These are phyloP conservation scores for Polia nebulosa DNA, from an alignment of 2,888 invertebrate genomes.

Conservation along the genomic window DNA sequence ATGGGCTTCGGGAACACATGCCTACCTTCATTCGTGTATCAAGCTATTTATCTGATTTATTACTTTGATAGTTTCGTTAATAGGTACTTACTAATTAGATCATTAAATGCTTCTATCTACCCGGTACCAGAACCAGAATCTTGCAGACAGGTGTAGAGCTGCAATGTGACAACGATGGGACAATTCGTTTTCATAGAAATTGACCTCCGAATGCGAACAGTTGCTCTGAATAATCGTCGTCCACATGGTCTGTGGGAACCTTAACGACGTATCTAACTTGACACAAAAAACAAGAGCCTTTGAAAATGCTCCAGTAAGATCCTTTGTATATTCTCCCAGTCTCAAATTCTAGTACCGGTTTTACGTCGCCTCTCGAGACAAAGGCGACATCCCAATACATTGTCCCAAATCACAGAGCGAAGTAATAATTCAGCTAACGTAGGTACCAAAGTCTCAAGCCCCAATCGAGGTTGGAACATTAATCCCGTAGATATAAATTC, in stretches of 20 bases:
- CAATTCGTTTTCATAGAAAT: background rate
- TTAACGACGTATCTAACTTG: background rate
- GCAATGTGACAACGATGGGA: background rate
- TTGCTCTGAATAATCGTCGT: too few species aligned
- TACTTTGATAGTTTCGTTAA: background rate
- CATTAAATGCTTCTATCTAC: background rate
- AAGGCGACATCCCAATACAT: slow-evolving; percentile 45
- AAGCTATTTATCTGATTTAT: background rate
- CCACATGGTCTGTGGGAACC: background rate
- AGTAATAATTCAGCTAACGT: slow-evolving; percentile 55
- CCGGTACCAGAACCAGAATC: too few species aligned
- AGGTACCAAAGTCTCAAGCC: slow-evolving; percentile 13
- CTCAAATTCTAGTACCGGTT: background rate
- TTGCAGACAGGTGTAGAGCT: background rate
- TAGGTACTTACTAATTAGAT: background rate
- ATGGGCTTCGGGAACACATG: background rate
- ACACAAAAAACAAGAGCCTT: background rate
- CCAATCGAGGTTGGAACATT: slow-evolving; percentile 54
- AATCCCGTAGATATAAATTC: slow-evolving; percentile 57
- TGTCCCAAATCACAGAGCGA: slow-evolving; percentile 21
- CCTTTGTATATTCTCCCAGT: background rate
- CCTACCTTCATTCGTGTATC: background rate
- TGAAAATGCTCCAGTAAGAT: background rate
- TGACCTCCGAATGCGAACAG: background rate
- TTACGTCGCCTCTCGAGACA: slow-evolving; percentile 15